Evolutionary conservation across 2,113 vertebrate genomes (phyloP).

Genomic region (Podiceps cristatus): DNA sequence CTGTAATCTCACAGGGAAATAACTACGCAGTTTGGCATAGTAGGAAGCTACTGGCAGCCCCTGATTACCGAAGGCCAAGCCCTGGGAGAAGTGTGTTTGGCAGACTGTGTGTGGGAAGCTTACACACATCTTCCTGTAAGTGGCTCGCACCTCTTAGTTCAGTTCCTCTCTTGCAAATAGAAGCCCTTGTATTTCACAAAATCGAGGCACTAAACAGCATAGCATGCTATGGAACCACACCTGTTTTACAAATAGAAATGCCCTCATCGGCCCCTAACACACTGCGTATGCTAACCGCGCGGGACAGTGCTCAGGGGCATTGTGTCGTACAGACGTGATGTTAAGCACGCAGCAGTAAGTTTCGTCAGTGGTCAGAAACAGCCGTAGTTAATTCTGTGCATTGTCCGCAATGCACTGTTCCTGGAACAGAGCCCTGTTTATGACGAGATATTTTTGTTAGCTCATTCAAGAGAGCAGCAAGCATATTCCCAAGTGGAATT

Average conservation of each 20-base stretch:
- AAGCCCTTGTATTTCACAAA: background rate
- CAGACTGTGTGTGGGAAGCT: background rate
- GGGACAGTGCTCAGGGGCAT: background rate
- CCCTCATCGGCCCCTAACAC: background rate
- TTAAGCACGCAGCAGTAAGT: background rate
- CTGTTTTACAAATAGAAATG: background rate
- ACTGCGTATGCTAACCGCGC: background rate
- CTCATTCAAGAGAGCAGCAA: background rate
- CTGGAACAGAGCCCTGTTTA: constrained; percentile 40
- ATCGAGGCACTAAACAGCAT: background rate
- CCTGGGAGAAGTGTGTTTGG: background rate
- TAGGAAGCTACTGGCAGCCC: background rate
- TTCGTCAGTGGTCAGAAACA: background rate
- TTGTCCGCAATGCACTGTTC: background rate
- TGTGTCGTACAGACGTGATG: background rate
- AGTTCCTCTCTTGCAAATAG: background rate
- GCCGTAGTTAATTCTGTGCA: background rate
- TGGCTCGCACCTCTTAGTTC: background rate
- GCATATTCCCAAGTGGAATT: background rate
- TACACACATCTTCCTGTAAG: background rate
- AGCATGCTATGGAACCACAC: background rate
- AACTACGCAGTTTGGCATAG: background rate
- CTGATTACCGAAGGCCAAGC: background rate
- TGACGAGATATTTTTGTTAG: background rate
- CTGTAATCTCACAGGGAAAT: background rate